Evolutionary conservation across 2,888 invertebrate genomes (phyloP).

Genomic region (Tenthredo mesomela): DNA sequence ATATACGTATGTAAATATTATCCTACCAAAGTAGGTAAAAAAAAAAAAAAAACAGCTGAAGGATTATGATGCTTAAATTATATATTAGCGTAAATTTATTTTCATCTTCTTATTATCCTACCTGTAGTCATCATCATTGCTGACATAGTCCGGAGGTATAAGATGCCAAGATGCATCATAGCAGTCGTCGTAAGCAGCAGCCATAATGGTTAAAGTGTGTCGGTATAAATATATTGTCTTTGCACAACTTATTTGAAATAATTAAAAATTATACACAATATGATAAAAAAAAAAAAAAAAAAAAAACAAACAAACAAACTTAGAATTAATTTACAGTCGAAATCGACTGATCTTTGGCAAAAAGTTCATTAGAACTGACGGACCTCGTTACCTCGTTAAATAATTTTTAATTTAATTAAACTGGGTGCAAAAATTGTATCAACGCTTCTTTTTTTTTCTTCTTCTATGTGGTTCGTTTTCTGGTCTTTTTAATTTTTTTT

Average conservation of each 20-base stretch:
- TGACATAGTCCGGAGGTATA: conserved; percentile 86
- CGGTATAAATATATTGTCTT: background rate
- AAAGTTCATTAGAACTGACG: conserved; percentile 60
- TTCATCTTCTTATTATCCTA: conserved; percentile 67
- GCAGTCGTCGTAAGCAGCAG: conserved; percentile 82
- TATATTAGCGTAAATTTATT: too few relatives aligned
- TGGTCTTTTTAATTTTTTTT: background rate
- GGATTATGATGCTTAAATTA: background rate
- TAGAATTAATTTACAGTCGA: conserved; percentile 55
- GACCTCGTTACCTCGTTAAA: conserved; percentile 7
- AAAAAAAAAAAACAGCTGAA: too few relatives aligned
- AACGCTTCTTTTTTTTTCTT: background rate
- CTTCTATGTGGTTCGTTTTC: background rate
- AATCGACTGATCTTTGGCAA: conserved; percentile 62
- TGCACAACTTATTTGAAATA: background rate
- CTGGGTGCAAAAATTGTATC: background rate
- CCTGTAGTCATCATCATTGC: conserved; percentile 86
- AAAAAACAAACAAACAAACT: too few relatives aligned
- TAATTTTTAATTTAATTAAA: background rate
- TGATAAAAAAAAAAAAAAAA: too few relatives aligned
- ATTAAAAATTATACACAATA: background rate
- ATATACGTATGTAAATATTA: background rate
- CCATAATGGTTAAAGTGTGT: conserved; percentile 70
- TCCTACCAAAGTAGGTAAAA: background rate
- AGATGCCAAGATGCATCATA: conserved; percentile 86